Evolutionary conservation across 2,888 invertebrate genomes (phyloP).

Genomic region (Drosophila percnosoma): DNA sequence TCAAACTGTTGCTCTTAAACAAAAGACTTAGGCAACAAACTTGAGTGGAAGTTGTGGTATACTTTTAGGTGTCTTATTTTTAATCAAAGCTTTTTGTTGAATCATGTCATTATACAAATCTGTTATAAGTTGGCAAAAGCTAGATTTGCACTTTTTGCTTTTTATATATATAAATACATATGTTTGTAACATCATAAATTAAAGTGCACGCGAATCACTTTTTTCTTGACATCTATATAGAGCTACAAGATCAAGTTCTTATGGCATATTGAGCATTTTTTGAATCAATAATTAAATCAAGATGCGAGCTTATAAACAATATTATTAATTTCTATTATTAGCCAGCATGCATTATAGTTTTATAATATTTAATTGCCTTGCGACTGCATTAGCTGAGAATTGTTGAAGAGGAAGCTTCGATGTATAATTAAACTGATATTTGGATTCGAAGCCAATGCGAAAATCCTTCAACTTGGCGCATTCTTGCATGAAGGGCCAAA

Average conservation of each 20-base stretch:
- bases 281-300: neutral
- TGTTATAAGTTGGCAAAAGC: neutral
- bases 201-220: too few species aligned
- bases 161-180: neutral
- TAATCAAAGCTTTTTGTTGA: neutral
- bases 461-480: conserved; percentile 59
- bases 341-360: conserved; percentile 19
- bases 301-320: neutral
- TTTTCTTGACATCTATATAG: too few species aligned
- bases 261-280: neutral
- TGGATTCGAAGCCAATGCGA: neutral
- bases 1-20: conserved; percentile 18
- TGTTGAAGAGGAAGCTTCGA: conserved; percentile 10
- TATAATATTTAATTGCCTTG: conserved; percentile 46
- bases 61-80: conserved; percentile 35
- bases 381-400: conserved; percentile 12
- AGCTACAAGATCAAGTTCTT: neutral
- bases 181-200: neutral
- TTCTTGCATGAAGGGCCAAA: conserved; percentile 73
- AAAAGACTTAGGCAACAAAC: conserved; percentile 69
- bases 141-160: neutral
- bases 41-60: conserved; percentile 21
- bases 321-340: neutral
- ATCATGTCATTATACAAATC: neutral
- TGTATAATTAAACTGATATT: conserved; percentile 19